phyloP scores from a whole-genome alignment of 2,797 vertebrate genomes.

The Anguilla megastoma region DNA sequence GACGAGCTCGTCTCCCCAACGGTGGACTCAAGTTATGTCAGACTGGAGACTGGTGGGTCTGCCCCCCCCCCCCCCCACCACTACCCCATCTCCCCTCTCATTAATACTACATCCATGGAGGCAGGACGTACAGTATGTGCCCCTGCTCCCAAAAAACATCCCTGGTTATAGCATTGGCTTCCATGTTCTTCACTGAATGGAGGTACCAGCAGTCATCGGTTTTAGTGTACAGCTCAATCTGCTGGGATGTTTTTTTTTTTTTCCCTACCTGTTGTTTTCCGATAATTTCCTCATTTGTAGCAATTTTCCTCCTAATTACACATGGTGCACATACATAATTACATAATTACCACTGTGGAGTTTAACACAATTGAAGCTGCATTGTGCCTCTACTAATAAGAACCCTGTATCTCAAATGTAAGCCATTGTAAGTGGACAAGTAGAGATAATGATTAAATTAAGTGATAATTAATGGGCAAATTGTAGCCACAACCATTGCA shows the following conservation, averaged over 20 bases:
- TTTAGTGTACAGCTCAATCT: neutral
- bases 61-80: neutral
- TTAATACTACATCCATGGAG: neutral
- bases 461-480: neutral
- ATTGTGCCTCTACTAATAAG: neutral
- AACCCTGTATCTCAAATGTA: neutral
- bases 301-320: slow-evolving; percentile 3
- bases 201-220: neutral
- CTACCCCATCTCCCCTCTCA: neutral
- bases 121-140: neutral
- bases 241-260: neutral
- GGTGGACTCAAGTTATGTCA: neutral
- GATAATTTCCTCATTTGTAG: slow-evolving; percentile 5
- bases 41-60: too few species aligned
- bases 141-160: neutral
- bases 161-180: neutral
- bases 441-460: neutral
- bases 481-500: neutral
- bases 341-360: neutral
- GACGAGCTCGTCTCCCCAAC: slow-evolving; percentile 27
- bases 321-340: neutral
- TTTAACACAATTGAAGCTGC: neutral
- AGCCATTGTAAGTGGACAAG: neutral
- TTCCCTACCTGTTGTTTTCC: slow-evolving; percentile 1
- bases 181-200: neutral